phyloP scores from a whole-genome alignment of 2,888 invertebrate genomes.

The Acrobasis consociella region DNA sequence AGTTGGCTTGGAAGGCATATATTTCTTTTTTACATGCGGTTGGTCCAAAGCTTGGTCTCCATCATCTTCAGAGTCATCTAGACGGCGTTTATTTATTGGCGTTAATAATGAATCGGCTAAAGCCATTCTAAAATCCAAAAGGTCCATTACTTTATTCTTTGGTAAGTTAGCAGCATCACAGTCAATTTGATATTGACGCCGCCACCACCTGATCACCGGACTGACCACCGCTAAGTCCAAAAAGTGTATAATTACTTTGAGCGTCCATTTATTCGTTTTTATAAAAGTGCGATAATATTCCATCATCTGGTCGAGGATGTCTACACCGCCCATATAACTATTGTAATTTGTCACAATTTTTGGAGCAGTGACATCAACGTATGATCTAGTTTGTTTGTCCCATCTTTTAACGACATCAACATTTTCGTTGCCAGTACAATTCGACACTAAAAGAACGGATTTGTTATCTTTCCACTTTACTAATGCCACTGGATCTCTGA shows the following conservation, averaged over 20 bases:
- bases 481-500: conserved; percentile 24
- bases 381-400: conserved; percentile 31
- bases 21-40: conserved; percentile 6
- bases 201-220: too few species aligned
- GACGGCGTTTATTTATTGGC: conserved; percentile 3
- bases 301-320: too few species aligned
- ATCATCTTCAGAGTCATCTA: background rate
- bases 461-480: conserved; percentile 36
- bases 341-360: conserved; percentile 35
- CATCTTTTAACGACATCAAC: conserved; percentile 31
- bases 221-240: conserved; percentile 39
- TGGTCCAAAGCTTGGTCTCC: background rate
- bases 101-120: conserved; percentile 16
- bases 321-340: too few species aligned
- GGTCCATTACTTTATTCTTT: background rate
- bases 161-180: conserved; percentile 23
- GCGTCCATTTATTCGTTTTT: conserved; percentile 44
- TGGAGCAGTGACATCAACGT: conserved; percentile 33
- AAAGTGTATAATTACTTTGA: conserved; percentile 41
- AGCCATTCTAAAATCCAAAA: conserved; percentile 20
- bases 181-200: conserved; percentile 36
- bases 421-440: conserved; percentile 22
- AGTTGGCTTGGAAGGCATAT: too few species aligned
- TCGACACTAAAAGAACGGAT: conserved; percentile 29
- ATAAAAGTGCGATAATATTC: conserved; percentile 41